phyloP scores from a whole-genome alignment of 2,113 vertebrate species.

The Orthonyx spaldingii region DNA sequence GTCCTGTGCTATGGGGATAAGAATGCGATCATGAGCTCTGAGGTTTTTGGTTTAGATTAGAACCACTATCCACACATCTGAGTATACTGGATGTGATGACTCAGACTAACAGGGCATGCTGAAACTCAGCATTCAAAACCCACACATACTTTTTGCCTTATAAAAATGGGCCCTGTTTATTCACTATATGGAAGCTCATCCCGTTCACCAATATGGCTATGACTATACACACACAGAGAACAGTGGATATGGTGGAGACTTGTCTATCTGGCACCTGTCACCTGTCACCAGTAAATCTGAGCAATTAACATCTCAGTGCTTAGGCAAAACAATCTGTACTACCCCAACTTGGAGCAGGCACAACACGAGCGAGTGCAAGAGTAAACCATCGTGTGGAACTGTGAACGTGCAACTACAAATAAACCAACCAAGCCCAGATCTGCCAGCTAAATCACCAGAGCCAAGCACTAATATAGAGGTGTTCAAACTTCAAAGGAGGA shows the following conservation, averaged over 20 bases:
- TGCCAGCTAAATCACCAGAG: conserved; percentile 3
- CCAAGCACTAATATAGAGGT: background rate
- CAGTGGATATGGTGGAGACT: background rate
- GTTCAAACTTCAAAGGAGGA: conserved; percentile 30
- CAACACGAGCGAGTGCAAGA: background rate
- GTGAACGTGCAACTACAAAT: background rate
- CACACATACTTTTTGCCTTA: background rate
- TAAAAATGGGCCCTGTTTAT: background rate
- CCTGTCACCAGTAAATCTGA: background rate
- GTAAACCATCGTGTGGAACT: background rate
- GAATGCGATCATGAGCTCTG: background rate
- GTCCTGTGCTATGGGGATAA: background rate
- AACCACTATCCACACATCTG: background rate
- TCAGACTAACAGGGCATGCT: background rate
- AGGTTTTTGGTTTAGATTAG: background rate
- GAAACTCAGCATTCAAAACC: background rate
- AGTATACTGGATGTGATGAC: background rate
- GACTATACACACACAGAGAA: background rate
- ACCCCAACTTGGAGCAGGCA: background rate
- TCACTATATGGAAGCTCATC: background rate
- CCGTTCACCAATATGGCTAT: background rate
- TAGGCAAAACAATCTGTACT: background rate
- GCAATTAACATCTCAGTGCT: background rate
- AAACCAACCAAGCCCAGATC: background rate
- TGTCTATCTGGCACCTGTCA: background rate